phyloP scores from a whole-genome alignment of 2,113 vertebrate species.

The Apodemus sylvaticus region DNA sequence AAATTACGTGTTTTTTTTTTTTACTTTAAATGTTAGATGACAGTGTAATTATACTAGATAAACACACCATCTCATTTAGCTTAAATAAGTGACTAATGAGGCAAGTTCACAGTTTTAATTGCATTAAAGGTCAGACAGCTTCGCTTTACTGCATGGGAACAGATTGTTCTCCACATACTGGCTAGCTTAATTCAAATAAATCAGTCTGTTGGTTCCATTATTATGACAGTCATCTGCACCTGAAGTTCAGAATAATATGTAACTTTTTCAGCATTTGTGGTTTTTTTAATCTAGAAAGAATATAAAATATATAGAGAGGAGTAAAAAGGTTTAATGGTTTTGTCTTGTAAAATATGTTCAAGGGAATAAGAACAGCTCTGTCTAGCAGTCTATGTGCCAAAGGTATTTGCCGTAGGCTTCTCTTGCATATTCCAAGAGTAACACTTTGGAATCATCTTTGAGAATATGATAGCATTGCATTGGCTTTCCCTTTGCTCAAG shows the following conservation, averaged over 20 bases:
- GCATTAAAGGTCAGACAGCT: slow-evolving; percentile 53
- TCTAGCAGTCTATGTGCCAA: neutral
- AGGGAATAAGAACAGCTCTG: neutral
- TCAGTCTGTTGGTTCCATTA: neutral
- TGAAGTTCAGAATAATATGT: neutral
- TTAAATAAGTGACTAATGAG: slow-evolving; percentile 64
- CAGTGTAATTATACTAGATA: slow-evolving; percentile 45
- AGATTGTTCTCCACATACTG: neutral
- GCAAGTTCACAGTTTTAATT: slow-evolving; percentile 56
- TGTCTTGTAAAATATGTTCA: neutral
- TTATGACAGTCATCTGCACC: neutral
- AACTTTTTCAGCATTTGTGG: neutral
- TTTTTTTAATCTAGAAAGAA: neutral
- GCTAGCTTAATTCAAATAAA: slow-evolving; percentile 4
- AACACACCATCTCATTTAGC: slow-evolving; percentile 53
- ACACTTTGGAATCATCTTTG: neutral
- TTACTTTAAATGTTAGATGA: slow-evolving; percentile 15
- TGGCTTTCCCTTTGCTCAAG: neutral
- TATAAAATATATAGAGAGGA: neutral
- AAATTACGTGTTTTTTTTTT: neutral
- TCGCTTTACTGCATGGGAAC: slow-evolving; percentile 48
- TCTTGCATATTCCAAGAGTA: neutral
- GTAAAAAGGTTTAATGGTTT: neutral
- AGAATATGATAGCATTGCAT: neutral
- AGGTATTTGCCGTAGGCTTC: neutral